These are phyloP conservation scores for Dasyornis broadbenti DNA, from an alignment of 2,113 vertebrate genomes.

Conservation along the genomic window DNA sequence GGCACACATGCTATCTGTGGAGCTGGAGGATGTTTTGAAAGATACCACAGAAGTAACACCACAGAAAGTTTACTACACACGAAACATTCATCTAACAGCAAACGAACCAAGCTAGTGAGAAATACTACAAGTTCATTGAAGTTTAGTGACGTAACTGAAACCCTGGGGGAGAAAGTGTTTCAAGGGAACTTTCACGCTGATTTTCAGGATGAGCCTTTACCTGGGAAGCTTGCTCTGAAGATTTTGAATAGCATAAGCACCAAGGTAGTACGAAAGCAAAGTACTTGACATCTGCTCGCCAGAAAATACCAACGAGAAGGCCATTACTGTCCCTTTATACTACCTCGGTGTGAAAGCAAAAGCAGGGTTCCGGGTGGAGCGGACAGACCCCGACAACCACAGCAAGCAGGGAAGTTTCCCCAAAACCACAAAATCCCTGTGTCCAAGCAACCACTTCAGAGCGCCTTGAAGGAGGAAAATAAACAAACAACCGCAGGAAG, in stretches of 20 bases:
- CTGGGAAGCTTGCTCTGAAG: background rate
- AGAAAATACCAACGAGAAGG: rapidly evolving
- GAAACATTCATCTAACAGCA: background rate
- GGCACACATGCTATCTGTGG: background rate
- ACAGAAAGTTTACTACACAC: background rate
- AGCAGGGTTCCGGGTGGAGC: background rate
- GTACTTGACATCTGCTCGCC: background rate
- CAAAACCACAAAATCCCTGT: background rate
- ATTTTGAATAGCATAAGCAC: background rate
- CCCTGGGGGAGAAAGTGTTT: background rate
- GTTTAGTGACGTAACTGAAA: background rate
- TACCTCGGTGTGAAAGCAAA: background rate
- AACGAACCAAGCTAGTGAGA: background rate
- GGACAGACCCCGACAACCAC: background rate
- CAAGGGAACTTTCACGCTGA: background rate
- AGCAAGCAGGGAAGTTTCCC: background rate
- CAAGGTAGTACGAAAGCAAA: background rate
- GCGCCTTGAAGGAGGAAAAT: background rate
- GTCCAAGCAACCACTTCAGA: background rate
- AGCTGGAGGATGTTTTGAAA: background rate
- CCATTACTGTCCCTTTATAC: background rate
- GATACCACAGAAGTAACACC: background rate
- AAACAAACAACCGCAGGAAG: background rate
- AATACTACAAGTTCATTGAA: background rate
- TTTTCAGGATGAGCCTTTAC: background rate